A percentile compares a stretch with the other conserved stretches of the same genome.
These are phyloP conservation scores for Ericerus pela DNA, from an alignment of 1,140 invertebrate species.

Conservation along the genomic window DNA sequence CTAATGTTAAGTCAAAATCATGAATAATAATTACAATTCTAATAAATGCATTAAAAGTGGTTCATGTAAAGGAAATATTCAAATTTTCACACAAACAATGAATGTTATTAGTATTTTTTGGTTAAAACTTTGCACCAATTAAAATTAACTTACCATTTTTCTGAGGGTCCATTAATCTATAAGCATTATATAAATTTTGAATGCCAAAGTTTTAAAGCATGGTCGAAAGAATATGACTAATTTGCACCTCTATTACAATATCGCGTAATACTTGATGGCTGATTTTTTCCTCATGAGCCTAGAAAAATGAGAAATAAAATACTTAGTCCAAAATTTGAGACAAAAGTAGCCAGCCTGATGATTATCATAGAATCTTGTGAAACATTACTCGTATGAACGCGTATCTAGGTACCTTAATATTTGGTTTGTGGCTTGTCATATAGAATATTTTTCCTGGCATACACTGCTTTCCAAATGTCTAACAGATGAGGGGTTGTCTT, in stretches of 20 bases:
- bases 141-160: slow-evolving; percentile 62
- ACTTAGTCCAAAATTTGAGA: background rate
- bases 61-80: background rate
- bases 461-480: slow-evolving; percentile 84
- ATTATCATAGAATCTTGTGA: background rate
- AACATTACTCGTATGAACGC: slow-evolving; percentile 59
- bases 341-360: background rate
- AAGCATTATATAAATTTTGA: slow-evolving; percentile 68
- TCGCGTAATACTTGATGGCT: slow-evolving; percentile 80
- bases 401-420: slow-evolving; percentile 85
- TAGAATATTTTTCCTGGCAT: slow-evolving; percentile 61
- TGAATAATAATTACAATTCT: background rate
- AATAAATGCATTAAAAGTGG: slow-evolving; percentile 4
- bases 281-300: slow-evolving; percentile 57
- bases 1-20: slow-evolving; percentile 48
- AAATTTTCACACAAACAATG: no score
- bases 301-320: slow-evolving; percentile 21
- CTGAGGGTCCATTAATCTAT: slow-evolving; percentile 97
- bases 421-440: slow-evolving; percentile 73
- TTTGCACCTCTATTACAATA: slow-evolving; percentile 79
- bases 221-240: slow-evolving; percentile 70
- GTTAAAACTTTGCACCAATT: background rate
- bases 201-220: slow-evolving; percentile 81
- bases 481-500: slow-evolving; percentile 91
- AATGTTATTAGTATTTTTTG: background rate